phyloP scores from a whole-genome alignment of 2,888 invertebrate species.

The Aphidius colemani region DNA sequence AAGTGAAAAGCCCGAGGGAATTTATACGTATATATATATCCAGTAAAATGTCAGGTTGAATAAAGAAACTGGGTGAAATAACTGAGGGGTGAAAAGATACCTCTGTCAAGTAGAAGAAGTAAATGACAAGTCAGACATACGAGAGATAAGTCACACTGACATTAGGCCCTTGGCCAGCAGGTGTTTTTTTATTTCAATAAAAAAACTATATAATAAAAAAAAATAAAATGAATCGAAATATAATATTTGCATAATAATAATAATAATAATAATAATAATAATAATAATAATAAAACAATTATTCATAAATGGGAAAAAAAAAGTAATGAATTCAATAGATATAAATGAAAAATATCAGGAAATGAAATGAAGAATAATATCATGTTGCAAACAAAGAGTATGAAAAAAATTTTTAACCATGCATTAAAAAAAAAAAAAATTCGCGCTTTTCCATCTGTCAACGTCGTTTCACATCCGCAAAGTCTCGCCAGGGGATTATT shows the following conservation, averaged over 20 bases:
- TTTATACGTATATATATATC: constrained; percentile 1
- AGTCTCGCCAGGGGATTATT: constrained; percentile 2
- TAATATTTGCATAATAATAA: background rate
- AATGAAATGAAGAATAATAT: background rate
- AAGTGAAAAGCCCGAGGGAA: background rate
- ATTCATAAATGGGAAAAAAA: background rate
- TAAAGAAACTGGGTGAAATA: constrained; percentile 9
- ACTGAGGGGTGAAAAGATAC: constrained; percentile 2
- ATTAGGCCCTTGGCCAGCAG: background rate
- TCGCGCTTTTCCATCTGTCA: constrained; percentile 18
- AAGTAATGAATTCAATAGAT: background rate
- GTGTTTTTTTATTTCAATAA: background rate
- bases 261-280: background rate
- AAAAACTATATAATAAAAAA: background rate
- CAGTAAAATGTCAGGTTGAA: constrained; percentile 7
- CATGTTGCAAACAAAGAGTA: constrained; percentile 1
- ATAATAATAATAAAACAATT: background rate
- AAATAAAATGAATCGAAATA: background rate
- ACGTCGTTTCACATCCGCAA: constrained; percentile 22
- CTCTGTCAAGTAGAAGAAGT: constrained; percentile 10
- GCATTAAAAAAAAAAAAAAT: background rate
- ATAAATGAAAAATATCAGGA: background rate
- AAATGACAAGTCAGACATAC: constrained; percentile 10
- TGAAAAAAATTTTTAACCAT: constrained; percentile 4
- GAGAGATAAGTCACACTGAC: background rate